Conservation (phyloP, 2,888 invertebrate species). For the Pyrochroa serraticornis region DNA sequence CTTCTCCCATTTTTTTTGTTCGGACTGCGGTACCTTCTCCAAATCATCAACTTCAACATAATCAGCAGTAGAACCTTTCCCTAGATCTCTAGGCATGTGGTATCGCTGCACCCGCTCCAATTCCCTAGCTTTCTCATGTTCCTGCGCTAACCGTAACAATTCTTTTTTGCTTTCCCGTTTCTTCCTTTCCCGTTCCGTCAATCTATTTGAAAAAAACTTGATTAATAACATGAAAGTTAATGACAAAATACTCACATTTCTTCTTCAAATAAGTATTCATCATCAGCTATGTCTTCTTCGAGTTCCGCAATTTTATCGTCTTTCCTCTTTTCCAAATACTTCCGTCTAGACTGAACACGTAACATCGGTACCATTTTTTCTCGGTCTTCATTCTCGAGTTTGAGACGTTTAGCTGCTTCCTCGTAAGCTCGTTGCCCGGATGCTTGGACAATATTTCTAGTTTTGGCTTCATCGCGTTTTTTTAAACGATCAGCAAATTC, state of each 20-base stretch:
- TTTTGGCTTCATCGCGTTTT: constrained; percentile 86
- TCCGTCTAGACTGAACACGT: constrained; percentile 87
- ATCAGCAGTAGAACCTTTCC: constrained; percentile 73
- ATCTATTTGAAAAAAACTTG: constrained; percentile 58
- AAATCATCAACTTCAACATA: constrained; percentile 86
- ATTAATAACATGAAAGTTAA: neutral
- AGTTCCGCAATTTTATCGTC: constrained; percentile 95
- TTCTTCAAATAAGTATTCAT: constrained; percentile 93
- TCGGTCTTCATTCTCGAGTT: constrained; percentile 84
- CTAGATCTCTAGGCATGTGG: constrained; percentile 89
- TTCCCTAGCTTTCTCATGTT: constrained; percentile 94
- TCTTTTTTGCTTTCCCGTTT: constrained; percentile 91
- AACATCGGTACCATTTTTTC: constrained; percentile 87
- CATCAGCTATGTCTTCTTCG: constrained; percentile 93
- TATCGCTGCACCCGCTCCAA: constrained; percentile 92
- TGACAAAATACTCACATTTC: constrained; percentile 70
- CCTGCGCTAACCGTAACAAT: constrained; percentile 86
- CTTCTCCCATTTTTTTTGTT: constrained; percentile 96
- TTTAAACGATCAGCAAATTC: constrained; percentile 90
- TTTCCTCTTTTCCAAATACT: constrained; percentile 94
- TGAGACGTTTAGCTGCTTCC: constrained; percentile 90
- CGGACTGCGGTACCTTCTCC: constrained; percentile 82
- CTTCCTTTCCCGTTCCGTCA: constrained; percentile 84
- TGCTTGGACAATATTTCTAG: constrained; percentile 76
- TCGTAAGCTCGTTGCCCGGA: constrained; percentile 74